A percentile compares a stretch with the other conserved stretches of the same genome.
These are phyloP conservation scores for Oscheius sp. DNA, from an alignment of 2,888 invertebrate genomes.

Conservation along the genomic window DNA sequence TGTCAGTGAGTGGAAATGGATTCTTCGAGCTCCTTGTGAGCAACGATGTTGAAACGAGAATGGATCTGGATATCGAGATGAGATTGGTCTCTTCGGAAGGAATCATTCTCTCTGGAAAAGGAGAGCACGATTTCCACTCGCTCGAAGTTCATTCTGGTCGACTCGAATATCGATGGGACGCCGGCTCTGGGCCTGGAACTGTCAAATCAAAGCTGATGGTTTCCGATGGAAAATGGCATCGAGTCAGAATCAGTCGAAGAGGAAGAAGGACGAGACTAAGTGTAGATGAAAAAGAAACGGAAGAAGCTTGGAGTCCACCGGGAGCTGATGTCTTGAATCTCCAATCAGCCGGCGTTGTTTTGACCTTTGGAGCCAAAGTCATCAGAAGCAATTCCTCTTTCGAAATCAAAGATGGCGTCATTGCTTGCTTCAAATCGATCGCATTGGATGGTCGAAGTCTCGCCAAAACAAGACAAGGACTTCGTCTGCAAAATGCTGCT, in stretches of 20 bases:
- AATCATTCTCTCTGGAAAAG: conserved; percentile 79
- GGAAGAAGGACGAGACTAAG: conserved; percentile 72
- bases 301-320: conserved; percentile 77
- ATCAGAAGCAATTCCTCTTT: background rate
- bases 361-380: conserved; percentile 52
- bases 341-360: conserved; percentile 73
- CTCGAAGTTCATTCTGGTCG: conserved; percentile 86
- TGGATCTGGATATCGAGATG: conserved; percentile 82
- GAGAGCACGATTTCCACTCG: conserved; percentile 87
- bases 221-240: conserved; percentile 87
- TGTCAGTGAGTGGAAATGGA: conserved; percentile 83
- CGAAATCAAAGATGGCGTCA: conserved; percentile 81
- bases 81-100: conserved; percentile 85
- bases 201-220: conserved; percentile 66
- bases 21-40: conserved; percentile 80
- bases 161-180: conserved; percentile 88
- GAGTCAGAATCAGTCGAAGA: conserved; percentile 81
- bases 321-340: conserved; percentile 81
- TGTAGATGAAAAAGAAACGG: conserved; percentile 69
- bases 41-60: conserved; percentile 79
- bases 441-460: conserved; percentile 74
- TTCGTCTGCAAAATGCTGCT: conserved; percentile 41
- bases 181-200: conserved; percentile 88
- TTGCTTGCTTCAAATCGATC: conserved; percentile 90
- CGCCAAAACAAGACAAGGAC: conserved; percentile 48